Evolutionary conservation across 2,888 invertebrate species (phyloP), one percentile per base, ranked within the genome.

Genomic region (Agrochola lota): DNA sequence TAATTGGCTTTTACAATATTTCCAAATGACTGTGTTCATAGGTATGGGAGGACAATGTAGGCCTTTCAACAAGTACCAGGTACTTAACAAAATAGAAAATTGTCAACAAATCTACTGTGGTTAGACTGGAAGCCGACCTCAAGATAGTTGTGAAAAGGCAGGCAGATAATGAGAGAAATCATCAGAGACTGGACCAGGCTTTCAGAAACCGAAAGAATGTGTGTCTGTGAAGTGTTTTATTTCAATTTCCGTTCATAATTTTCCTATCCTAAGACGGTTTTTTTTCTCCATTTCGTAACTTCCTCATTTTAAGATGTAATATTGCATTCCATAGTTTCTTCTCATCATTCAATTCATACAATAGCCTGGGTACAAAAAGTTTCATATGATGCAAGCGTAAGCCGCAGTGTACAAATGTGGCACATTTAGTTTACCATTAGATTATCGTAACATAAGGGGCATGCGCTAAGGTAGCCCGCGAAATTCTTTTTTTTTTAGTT

Each of bases 261-360:
- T 40, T 40, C 26, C 35, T 46, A 35, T 46, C 7, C 7, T 2
- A 23, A 5, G n/a, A 5, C 9, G 9, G 20, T 49, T 52, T 46
- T 43, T 57, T 67, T 40, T 57, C 49, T 68, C 26, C 0, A 62
- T 63, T 40, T 75, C 81, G 62, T 79, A 79, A 79, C 55, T 68
- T 79, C 81, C 79, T 68, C 35, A 4, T 20, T 1, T 1, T 35
- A 12, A 67, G 60, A 81, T 79, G 62, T 75, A 81, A 81, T 15
- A 12, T 26, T 9, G 49, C 79, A 79, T 79, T 74, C 81, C 75
- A 62, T 5, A 6, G 15, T 57, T 15, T 15, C 62, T 63, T 81
- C 75, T 40, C 79, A 75, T 63, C 75, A 55, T 57, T 75, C 15
- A 62, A 23, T 17, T n/a, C 5, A 55, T 12, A 81, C 75, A 79